Percentiles rank a stretch among this genome's conserved stretches.
These are phyloP conservation scores for Formica selysi DNA, from an alignment of 1,140 invertebrate genomes.

Conservation along the genomic window DNA sequence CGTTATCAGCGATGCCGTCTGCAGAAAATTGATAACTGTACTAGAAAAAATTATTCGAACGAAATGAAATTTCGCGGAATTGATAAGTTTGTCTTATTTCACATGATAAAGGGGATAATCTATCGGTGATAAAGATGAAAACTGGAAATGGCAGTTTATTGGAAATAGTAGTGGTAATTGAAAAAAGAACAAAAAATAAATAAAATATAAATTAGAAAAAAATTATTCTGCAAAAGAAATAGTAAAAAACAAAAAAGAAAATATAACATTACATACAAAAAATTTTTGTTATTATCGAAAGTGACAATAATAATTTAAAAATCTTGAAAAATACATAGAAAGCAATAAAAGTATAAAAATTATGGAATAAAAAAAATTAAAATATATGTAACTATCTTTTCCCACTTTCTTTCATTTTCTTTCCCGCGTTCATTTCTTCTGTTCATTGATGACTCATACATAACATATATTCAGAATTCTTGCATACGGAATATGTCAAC, in stretches of 20 bases:
- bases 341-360: too few species aligned
- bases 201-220: background rate
- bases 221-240: background rate
- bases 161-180: background rate
- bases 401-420: too few species aligned
- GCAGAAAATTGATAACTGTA: slow-evolving; percentile 18
- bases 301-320: too few species aligned
- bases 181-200: background rate
- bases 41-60: slow-evolving; percentile 1
- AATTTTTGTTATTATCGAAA: too few species aligned
- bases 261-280: background rate
- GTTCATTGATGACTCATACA: too few species aligned
- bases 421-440: too few species aligned
- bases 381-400: too few species aligned
- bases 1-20: slow-evolving; percentile 22
- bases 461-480: too few species aligned
- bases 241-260: slow-evolving; percentile 1
- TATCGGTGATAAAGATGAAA: background rate
- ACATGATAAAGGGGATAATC: background rate
- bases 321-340: too few species aligned
- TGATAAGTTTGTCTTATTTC: background rate
- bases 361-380: too few species aligned
- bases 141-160: background rate
- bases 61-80: slow-evolving; percentile 24
- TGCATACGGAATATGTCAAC: too few species aligned